Percentiles rank a stretch among this genome's conserved stretches.
Conservation (phyloP, 1,140 invertebrate genomes). For the Augochlora pura region DNA sequence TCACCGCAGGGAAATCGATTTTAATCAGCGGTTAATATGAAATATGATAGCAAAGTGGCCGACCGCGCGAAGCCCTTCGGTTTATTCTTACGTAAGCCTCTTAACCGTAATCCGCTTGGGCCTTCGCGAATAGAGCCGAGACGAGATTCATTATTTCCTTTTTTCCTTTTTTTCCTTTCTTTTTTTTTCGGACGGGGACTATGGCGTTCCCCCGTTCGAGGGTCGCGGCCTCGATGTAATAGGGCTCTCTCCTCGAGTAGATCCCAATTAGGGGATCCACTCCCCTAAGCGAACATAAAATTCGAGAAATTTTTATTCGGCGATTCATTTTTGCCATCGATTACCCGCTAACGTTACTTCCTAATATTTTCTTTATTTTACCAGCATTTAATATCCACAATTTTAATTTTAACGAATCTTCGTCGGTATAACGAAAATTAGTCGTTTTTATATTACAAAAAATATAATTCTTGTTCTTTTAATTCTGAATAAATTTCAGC, state of each 20-base stretch:
- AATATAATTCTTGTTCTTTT: too few relatives aligned
- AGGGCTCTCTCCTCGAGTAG: neutral
- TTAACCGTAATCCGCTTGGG: constrained; percentile 68
- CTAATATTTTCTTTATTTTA: too few relatives aligned
- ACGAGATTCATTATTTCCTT: constrained; percentile 60
- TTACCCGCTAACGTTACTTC: too few relatives aligned
- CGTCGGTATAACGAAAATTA: too few relatives aligned
- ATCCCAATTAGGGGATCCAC: constrained; percentile 19
- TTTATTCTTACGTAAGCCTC: constrained; percentile 74
- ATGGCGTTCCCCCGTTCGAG: neutral
- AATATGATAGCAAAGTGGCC: constrained; percentile 69
- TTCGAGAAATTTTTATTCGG: neutral
- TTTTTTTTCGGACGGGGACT: neutral
- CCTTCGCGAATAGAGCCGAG: constrained; percentile 59
- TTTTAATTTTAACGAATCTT: too few relatives aligned
- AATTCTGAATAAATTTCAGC: too few relatives aligned
- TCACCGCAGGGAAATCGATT: constrained; percentile 62
- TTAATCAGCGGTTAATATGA: constrained; percentile 71
- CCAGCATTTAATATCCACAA: too few relatives aligned
- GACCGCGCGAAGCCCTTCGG: constrained; percentile 69
- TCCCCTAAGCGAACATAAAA: neutral
- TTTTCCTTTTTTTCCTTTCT: constrained; percentile 21
- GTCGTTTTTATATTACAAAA: too few relatives aligned
- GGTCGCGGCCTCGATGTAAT: constrained; percentile 24
- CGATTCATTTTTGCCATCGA: neutral